Evolutionary conservation across 2,888 invertebrate species (phyloP), one percentile per base, ranked within the genome.

Genomic region (Lasioglossum leucozonium): DNA sequence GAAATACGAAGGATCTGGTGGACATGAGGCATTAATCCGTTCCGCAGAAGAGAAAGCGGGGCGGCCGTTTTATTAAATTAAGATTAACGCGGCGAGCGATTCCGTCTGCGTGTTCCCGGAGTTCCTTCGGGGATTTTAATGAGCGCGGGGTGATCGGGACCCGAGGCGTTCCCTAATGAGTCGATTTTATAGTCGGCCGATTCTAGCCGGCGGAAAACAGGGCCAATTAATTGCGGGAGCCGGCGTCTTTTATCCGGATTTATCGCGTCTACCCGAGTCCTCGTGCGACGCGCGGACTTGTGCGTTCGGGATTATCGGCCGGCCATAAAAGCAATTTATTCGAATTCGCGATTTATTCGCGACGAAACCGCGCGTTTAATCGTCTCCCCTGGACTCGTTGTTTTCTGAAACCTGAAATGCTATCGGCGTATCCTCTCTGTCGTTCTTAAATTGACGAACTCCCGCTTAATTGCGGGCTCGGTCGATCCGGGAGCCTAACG

Each of bases 121-220:
- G 85, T 86, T 86, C 71, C 69, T 58, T 62, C 75, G 82, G 72
- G 88, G 88, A 91, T 87, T 89, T 90, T 90, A 93, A 92, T 88
- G 90, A 91, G 86, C 89, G 72, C 82, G 80, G 84, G 79, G 10
- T 86, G 88, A 93, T 93, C 86, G 89, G 91, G 88, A 86, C 90
- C 84, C 88, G 87, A 88, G 90, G 89, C 89, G 89, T 90, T 90
- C 90, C 89, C 88, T 93, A 93, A 93, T 91, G 92, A 93, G 90
- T 85, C 86, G 85, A 91, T 93, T 93, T 92, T 90, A 91, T 92
- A 89, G 89, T 89, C 84, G 51, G 69, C 84, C 86, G 82, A 37
- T 85, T 91, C 88, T 89, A 89, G 84, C 85, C 89, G 87, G 81
- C 79, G 78, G 83, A 86, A 90, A 91, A 82, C 86, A 83, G 79